Evolutionary conservation across 2,113 vertebrate species (phyloP).

Genomic region (Heterocephalus glaber): DNA sequence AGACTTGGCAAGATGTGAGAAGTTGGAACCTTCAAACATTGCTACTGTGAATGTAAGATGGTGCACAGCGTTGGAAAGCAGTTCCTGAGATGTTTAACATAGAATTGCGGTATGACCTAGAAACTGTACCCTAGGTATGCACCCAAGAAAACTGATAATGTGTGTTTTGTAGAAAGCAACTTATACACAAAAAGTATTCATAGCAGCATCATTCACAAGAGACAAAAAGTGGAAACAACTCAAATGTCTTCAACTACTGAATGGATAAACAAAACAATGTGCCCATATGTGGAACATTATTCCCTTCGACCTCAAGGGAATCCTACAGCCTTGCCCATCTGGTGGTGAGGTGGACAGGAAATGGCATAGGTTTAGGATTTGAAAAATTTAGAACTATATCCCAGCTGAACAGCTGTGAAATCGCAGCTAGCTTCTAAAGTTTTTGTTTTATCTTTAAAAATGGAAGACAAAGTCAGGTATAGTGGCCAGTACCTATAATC

Average conservation of each 20-base stretch:
- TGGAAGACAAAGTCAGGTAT: background rate
- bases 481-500: background rate
- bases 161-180: background rate
- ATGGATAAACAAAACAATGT: background rate
- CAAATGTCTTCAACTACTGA: background rate
- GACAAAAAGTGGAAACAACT: background rate
- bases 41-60: background rate
- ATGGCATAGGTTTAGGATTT: background rate
- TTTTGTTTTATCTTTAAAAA: background rate
- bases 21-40: background rate
- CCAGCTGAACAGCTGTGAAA: background rate
- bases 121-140: background rate
- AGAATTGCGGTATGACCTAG: background rate
- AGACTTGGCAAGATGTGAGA: background rate
- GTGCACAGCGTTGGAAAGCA: background rate
- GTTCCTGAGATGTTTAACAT: background rate
- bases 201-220: background rate
- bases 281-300: background rate
- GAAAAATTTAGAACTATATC: slow-evolving; percentile 21
- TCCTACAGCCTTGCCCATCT: background rate
- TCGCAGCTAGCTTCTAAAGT: background rate
- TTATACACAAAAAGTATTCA: background rate
- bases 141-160: background rate
- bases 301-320: background rate
- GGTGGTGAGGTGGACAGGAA: background rate